Conservation (phyloP, 2,797 vertebrate genomes). For the Delichon dasypus region DNA sequence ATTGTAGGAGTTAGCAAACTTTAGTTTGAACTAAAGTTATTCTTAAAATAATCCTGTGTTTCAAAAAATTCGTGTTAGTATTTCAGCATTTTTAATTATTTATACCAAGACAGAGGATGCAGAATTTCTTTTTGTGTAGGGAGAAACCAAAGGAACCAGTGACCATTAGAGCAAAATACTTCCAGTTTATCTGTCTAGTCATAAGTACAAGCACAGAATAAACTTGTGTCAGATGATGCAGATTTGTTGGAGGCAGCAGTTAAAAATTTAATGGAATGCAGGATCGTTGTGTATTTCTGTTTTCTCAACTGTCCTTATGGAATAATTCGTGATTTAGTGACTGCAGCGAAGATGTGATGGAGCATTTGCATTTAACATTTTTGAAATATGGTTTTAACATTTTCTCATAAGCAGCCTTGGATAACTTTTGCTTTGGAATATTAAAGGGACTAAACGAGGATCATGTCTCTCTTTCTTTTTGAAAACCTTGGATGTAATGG, state of each 20-base stretch:
- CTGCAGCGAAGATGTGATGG: not conserved
- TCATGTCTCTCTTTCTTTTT: not conserved
- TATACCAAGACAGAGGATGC: not conserved
- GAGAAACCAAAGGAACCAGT: not conserved
- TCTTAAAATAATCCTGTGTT: not conserved
- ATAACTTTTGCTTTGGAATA: not conserved
- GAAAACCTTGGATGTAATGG: not conserved
- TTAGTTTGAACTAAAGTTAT: not conserved
- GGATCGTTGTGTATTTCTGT: not conserved
- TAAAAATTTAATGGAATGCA: not conserved
- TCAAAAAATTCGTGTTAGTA: not conserved
- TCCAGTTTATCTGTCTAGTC: not conserved
- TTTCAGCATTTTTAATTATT: not conserved
- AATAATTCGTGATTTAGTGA: not conserved
- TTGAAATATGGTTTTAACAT: not conserved
- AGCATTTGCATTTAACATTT: not conserved
- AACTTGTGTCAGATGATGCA: not conserved
- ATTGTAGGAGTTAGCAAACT: not conserved
- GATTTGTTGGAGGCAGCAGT: not conserved
- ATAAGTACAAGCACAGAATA: not conserved
- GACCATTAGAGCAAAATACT: not conserved
- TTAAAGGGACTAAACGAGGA: not conserved
- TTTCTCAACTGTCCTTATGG: not conserved
- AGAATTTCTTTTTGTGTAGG: not conserved
- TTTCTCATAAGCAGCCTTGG: not conserved